These are phyloP conservation scores for Ceratina australensis DNA, from an alignment of 1,140 invertebrate genomes.

Conservation along the genomic window DNA sequence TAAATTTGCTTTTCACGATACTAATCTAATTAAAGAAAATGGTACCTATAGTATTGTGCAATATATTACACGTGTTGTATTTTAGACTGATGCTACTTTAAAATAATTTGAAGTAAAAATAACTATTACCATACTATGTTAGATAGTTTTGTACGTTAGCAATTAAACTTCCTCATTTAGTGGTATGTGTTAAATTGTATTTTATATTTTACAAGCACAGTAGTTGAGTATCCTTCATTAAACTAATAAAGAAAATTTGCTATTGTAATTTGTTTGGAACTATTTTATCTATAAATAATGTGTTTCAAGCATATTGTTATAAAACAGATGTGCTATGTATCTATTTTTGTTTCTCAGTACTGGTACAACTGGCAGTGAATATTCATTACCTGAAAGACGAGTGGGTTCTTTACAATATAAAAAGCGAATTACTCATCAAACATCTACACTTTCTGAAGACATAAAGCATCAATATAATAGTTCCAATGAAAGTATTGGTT, in stretches of 20 bases:
- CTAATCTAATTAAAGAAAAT: conserved; percentile 4
- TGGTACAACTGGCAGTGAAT: conserved; percentile 82
- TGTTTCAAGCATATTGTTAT: background rate
- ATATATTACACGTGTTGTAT: background rate
- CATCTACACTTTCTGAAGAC: conserved; percentile 80
- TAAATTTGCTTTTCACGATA: conserved; percentile 4
- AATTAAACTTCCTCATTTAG: no score
- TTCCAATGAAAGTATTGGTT: conserved; percentile 86
- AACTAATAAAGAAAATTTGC: background rate
- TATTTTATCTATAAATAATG: background rate
- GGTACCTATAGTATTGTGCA: background rate
- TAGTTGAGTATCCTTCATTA: no score
- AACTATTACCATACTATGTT: background rate
- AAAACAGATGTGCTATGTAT: background rate
- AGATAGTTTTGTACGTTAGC: no score
- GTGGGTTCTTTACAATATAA: conserved; percentile 79
- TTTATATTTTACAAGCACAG: no score
- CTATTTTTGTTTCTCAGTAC: conserved; percentile 76
- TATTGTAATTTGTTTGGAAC: background rate
- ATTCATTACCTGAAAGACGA: conserved; percentile 80
- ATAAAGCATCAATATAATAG: conserved; percentile 84
- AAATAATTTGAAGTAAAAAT: background rate
- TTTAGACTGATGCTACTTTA: background rate
- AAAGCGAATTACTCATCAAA: conserved; percentile 80
- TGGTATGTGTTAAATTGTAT: no score